phyloP scores from a whole-genome alignment of 2,113 vertebrate species.

The Elachura formosa region DNA sequence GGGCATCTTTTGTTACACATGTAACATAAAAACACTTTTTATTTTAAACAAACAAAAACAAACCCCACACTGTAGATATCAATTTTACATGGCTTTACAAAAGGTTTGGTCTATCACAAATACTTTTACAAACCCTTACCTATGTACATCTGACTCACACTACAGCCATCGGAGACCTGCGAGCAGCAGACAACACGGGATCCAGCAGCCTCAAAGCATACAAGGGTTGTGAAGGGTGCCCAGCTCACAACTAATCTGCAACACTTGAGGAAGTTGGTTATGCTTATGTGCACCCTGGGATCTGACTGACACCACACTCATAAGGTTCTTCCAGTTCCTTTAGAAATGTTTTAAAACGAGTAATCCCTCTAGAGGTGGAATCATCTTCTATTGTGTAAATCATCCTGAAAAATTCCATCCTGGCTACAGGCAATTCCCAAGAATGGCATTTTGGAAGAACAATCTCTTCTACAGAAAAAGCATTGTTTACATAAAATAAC shows the following conservation, averaged over 20 bases:
- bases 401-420: background rate
- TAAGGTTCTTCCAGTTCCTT: background rate
- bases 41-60: conserved; percentile 23
- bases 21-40: conserved; percentile 37
- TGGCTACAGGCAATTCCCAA: background rate
- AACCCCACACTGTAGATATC: background rate
- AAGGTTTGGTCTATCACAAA: conserved; percentile 34
- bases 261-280: background rate
- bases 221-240: background rate
- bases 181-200: background rate
- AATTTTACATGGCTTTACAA: background rate
- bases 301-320: background rate
- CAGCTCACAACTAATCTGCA: background rate
- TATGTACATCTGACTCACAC: background rate
- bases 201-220: background rate
- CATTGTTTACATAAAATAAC: background rate
- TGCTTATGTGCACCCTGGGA: background rate
- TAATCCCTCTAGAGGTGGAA: background rate
- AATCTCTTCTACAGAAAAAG: background rate
- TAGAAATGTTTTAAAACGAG: background rate
- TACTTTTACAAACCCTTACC: background rate
- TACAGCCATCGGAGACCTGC: background rate
- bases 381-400: background rate
- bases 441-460: background rate
- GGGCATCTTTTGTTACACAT: conserved; percentile 23